Evolutionary conservation across 2,113 vertebrate genomes (phyloP).

Genomic region (Hippocampus barbouri): DNA sequence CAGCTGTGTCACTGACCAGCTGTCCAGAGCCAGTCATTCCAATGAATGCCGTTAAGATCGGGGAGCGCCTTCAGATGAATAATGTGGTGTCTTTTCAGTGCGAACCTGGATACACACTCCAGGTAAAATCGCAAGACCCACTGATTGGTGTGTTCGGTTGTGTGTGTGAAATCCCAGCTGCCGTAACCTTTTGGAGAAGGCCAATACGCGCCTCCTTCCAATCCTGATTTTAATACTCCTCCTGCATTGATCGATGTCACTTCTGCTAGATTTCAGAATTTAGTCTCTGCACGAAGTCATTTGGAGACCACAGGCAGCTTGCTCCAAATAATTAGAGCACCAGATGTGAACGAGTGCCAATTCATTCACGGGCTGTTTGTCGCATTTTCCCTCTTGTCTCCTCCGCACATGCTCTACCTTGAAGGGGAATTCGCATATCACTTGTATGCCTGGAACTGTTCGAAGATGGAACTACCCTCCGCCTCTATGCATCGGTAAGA

Average conservation of each 20-base stretch:
- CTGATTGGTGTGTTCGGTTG: not conserved
- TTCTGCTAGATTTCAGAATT: conserved; percentile 39
- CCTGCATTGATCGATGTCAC: conserved; percentile 32
- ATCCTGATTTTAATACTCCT: conserved; percentile 21
- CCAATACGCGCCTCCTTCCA: not conserved
- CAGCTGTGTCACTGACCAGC: conserved; percentile 92
- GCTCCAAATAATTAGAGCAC: conserved; percentile 33
- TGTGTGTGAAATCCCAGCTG: too few relatives aligned
- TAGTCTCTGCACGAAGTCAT: conserved; percentile 24
- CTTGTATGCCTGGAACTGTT: conserved; percentile 96
- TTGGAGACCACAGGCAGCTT: conserved; percentile 31
- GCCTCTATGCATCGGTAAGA: conserved; percentile 92
- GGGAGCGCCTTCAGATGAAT: conserved; percentile 92
- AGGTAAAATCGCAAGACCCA: conserved; percentile 72
- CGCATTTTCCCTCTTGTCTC: conserved; percentile 24
- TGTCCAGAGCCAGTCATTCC: conserved; percentile 90
- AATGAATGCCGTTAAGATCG: conserved; percentile 86
- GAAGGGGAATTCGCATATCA: conserved; percentile 95
- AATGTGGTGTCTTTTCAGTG: conserved; percentile 96
- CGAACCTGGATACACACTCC: conserved; percentile 91
- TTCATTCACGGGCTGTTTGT: conserved; percentile 33
- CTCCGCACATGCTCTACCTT: conserved; percentile 12
- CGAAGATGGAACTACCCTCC: conserved; percentile 97
- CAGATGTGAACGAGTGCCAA: conserved; percentile 31
- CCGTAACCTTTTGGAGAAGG: not conserved